Evolutionary conservation across 2,797 vertebrate species (phyloP), one percentile per base, ranked within the genome.

Genomic region (Ctenosaura bakeri): DNA sequence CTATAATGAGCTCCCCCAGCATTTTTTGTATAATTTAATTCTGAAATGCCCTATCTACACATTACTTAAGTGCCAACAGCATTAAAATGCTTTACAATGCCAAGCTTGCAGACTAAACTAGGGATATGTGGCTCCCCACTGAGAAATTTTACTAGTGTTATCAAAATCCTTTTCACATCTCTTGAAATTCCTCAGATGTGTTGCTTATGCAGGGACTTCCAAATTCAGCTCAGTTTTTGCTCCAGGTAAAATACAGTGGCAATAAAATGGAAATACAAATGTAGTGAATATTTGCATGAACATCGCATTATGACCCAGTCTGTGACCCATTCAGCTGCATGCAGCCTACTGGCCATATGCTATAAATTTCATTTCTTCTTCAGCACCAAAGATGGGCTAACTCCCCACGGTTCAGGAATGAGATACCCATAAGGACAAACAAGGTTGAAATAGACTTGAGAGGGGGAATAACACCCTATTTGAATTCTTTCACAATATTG

Each of bases 11-110:
- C 83, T 86, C 74, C 83, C 76, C 64, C 77, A 16, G 54, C 38
- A 69, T 2, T 22, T 22, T 83, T 83, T 80, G 83, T 93, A 78
- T 90, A 73, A 88, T 92, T 87, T 90, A 62, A 84, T 83, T 89
- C 79, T 90, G 69, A 88, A 93, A 83, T 4, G 85, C 46, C 79
- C 32, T 71, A 74, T 87, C 89, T 88, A 22, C 12, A 77, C 22
- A 46, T 91, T 50, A 83, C 10, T 78, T 83, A 85, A 91, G 50
- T 85, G 46, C 24, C 64, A 81, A 54, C 26, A 79, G 59, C 86
- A 14, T 6, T 91, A 80, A 13, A 38, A 32, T 85, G 46, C 64
- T 76, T 56, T 5, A 42, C 78, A 54, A 38, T 83, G 9, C 66
- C 46, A 81, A 32, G 74, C 46, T 64, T 78, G 85, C 83, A 83